Conservation (phyloP, 2,888 invertebrate genomes). For the Amiota mariae region DNA sequence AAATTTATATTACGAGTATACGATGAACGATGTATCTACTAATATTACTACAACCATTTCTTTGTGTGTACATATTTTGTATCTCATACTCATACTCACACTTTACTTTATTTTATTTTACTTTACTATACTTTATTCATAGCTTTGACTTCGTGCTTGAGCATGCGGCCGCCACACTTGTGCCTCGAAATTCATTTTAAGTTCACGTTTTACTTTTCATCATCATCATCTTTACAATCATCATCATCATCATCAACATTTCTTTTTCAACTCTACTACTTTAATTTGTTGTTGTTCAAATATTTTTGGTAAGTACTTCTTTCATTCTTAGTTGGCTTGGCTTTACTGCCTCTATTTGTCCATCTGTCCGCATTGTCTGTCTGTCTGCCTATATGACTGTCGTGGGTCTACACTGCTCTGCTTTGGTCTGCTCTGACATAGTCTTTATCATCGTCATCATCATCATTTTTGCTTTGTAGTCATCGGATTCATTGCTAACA, state of each 20-base stretch:
- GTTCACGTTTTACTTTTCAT: background rate
- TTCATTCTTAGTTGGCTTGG: conserved; percentile 16
- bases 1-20: background rate
- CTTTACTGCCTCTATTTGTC: background rate
- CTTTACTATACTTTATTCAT: background rate
- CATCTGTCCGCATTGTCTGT: background rate
- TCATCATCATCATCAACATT: background rate
- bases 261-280: background rate
- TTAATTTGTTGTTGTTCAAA: background rate
- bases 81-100: background rate
- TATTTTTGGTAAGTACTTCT: conserved; percentile 24
- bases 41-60: too few species aligned
- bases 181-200: conserved; percentile 23
- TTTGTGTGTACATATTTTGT: background rate
- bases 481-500: background rate
- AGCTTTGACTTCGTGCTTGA: conserved; percentile 8
- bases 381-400: background rate
- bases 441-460: background rate
- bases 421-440: background rate
- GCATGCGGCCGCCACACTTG: conserved; percentile 23
- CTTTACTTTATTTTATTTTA: background rate
- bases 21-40: too few species aligned
- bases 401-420: background rate
- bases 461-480: conserved; percentile 7
- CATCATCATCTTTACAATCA: background rate